Evolutionary conservation across 1,140 invertebrate genomes (phyloP).

Genomic region (Eurosta solidaginis): DNA sequence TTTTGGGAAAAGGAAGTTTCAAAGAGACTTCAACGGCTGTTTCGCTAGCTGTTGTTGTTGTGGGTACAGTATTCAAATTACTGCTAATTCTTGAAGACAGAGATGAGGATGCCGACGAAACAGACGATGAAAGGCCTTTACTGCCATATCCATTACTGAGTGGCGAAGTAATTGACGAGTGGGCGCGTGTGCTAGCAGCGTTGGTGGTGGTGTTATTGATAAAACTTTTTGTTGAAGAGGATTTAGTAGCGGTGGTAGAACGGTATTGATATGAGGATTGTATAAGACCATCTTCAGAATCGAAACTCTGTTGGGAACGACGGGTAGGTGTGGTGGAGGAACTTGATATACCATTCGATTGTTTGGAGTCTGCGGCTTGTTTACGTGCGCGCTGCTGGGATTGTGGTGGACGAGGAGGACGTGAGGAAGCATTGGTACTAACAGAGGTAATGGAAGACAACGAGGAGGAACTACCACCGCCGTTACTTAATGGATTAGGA

Average conservation of each 20-base stretch:
- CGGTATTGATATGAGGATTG: background rate
- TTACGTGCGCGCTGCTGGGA: conserved; percentile 42
- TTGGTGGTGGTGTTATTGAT: background rate
- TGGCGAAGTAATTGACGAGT: background rate
- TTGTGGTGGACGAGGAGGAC: conserved; percentile 34
- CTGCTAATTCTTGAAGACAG: conserved; percentile 39
- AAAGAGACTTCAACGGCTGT: conserved; percentile 50
- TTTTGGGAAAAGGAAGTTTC: conserved; percentile 50
- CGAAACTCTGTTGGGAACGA: conserved; percentile 16
- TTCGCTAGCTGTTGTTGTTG: conserved; percentile 36
- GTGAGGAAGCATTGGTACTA: conserved; percentile 29
- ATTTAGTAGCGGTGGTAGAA: background rate
- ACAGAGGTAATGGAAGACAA: conserved; percentile 25
- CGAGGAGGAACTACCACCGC: conserved; percentile 30
- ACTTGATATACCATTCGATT: background rate
- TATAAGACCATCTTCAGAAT: conserved; percentile 32
- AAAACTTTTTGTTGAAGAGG: background rate
- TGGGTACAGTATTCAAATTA: conserved; percentile 15
- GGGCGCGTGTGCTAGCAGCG: background rate
- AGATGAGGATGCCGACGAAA: conserved; percentile 40
- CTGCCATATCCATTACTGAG: conserved; percentile 21
- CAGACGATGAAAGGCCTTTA: conserved; percentile 22
- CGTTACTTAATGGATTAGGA: background rate
- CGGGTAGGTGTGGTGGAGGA: background rate
- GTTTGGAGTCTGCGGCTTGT: conserved; percentile 45